Conservation (phyloP, 2,888 invertebrate species). For the Eupsilia transversa region DNA sequence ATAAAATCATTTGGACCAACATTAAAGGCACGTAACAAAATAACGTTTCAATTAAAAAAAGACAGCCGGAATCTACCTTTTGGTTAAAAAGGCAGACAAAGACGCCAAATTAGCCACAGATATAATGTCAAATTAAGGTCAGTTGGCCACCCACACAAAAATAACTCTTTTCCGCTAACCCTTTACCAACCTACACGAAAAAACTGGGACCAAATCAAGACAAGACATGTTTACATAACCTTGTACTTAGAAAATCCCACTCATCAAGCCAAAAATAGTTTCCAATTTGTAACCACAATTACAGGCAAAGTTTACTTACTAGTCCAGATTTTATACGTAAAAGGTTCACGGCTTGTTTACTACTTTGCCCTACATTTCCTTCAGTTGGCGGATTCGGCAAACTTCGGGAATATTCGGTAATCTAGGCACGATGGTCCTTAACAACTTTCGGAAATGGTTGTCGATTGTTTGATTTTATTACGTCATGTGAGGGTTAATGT, state of each 20-base stretch:
- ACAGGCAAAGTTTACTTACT: slow-evolving; percentile 36
- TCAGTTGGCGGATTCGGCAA: slow-evolving; percentile 3
- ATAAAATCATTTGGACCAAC: background rate
- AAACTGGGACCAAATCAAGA: slow-evolving; percentile 2
- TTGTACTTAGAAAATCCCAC: slow-evolving; percentile 8
- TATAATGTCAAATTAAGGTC: slow-evolving; percentile 37
- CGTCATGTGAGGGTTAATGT: slow-evolving; percentile 8
- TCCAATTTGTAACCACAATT: slow-evolving; percentile 20
- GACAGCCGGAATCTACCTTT: slow-evolving; percentile 3
- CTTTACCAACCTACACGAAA: slow-evolving; percentile 12
- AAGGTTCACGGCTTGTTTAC: slow-evolving; percentile 16
- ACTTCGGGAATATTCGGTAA: slow-evolving; percentile 27
- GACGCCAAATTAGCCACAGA: slow-evolving; percentile 10
- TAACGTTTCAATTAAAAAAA: slow-evolving; percentile 21
- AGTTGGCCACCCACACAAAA: slow-evolving; percentile 16
- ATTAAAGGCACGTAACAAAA: background rate
- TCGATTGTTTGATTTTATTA: slow-evolving; percentile 46
- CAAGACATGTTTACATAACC: slow-evolving; percentile 21
- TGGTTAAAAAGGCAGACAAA: slow-evolving; percentile 4
- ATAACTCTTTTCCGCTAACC: slow-evolving; percentile 34
- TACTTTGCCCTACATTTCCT: slow-evolving; percentile 46
- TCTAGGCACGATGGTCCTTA: slow-evolving; percentile 51
- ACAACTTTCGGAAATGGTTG: slow-evolving; percentile 49
- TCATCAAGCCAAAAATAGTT: slow-evolving; percentile 5
- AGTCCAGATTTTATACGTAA: slow-evolving; percentile 28